Base-by-base conservation (phyloP, 2,113 vertebrate species). In the Mixornis gularis region DNA sequence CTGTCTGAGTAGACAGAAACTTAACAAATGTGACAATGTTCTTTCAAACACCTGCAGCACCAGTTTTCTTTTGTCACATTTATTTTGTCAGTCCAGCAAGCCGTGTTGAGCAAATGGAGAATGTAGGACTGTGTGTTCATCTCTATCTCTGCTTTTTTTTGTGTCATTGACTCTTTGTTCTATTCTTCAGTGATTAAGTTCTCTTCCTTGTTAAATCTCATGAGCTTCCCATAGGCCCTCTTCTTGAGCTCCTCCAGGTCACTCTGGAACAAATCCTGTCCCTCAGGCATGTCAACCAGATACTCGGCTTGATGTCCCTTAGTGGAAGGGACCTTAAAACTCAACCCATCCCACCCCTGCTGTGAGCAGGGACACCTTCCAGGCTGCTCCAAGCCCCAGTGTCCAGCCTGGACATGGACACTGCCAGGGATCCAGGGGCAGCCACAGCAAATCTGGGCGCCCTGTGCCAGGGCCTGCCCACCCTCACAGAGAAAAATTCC, bases 401-500 rank as follows among this genome's bases (percentile, higher is more conserved):
- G 17, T 48, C 49, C 81, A 56, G 0, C 25, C n/a, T 53, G 73
- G 19, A 13, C 48, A 21, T 3, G 73, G 25, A 0, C 56, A 36
- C 10, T 46, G 1, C 44, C 38, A 53, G 40, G 46, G n/a, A 69
- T 62, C 52, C 62, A 85, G 40, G 27, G 40, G 3, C 40, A 69
- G 38, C n/a, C 53, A 0, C n/a, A 53, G 38, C 70, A 2, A 0
- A 3, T 56, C 51, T 84, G 79, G 55, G 22, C 3, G 41, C 6
- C 16, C 53, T 18, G 20, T 7, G 9, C 30, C 79, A 60, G 53
- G 7, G 5, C 36, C 58, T 84, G 0, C 1, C 3, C 44, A 12
- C 30, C 51, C 30, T 51, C 1, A 0, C 38, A n/a, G 17, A 0
- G 1, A 53, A 0, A 0, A 78, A 69, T 78, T 77, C 6, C 72